Base-by-base conservation (phyloP, 2,113 vertebrate species). In the Marmota flaviventris region DNA sequence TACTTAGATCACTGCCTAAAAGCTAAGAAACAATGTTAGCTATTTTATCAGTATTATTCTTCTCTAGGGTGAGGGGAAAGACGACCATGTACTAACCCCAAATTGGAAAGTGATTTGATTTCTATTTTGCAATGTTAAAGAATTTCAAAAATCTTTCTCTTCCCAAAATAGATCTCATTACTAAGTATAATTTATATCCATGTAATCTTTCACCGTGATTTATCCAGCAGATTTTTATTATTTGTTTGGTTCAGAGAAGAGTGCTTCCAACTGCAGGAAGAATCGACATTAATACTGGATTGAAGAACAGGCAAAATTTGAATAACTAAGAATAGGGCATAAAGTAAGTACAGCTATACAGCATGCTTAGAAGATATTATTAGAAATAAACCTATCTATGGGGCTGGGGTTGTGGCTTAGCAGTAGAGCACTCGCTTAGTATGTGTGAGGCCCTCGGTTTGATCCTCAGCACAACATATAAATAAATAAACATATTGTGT, bases 71-170 rank as follows among this genome's bases (percentile, higher is more conserved):
- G 27, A 11, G 4, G 8, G 4, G 7, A 29, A 72, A 96, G n/a
- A 75, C 32, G 16, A 42, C 17, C 0, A 8, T 45, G 10, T 24
- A 83, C 79, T 73, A 92, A 96, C 8, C 20, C n/a, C 34, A 89
- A 83, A 89, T 4, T 86, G 48, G 20, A 86, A 88, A 83, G 22
- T 85, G 56, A 81, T 79, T 51, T 93, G 51, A 92, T 86, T 94
- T 94, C 58, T 87, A 87, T 65, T 93, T n/a, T 84, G 3, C 22
- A 85, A 42, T 92, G 51, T 86, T 81, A 77, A 86, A 94, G n/a
- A 95, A 13, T 77, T 90, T 94, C 1, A 96, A 92, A 45, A 88
- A 87, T 45, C 34, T 88, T 94, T 94, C 24, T 88, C 89, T 96
- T 95, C 27, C 22, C 42, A 27, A 93, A 96, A 94, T 37, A 24